Conservation (phyloP, 2,797 vertebrate species). For the Rhinophrynus dorsalis region DNA sequence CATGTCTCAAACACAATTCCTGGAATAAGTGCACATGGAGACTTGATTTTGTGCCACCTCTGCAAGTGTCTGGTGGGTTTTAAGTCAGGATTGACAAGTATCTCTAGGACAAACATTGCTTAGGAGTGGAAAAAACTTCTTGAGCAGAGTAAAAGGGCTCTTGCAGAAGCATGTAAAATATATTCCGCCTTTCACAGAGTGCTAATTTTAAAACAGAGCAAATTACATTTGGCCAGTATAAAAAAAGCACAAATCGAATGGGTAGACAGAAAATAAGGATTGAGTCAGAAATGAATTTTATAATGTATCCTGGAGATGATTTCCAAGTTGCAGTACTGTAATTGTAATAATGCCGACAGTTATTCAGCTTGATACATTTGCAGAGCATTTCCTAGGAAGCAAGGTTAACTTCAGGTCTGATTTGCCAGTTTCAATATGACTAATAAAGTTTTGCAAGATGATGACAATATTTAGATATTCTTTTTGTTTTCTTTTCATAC, state of each 20-base stretch:
- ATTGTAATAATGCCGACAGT: background rate
- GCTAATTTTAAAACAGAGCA: background rate
- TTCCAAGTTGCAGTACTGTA: background rate
- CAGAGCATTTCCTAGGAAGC: background rate
- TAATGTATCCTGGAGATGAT: conserved; percentile 3
- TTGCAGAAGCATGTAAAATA: background rate
- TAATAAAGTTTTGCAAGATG: background rate
- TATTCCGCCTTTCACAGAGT: background rate
- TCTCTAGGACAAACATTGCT: background rate
- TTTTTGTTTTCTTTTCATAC: background rate
- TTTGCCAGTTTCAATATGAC: background rate
- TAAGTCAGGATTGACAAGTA: conserved; percentile 23
- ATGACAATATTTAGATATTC: background rate
- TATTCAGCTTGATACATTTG: conserved; percentile 6
- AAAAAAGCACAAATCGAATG: background rate
- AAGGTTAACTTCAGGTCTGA: conserved; percentile 3
- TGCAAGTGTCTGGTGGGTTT: conserved; percentile 28
- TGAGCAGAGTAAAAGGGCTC: background rate
- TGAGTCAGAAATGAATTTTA: background rate
- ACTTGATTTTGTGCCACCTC: conserved; percentile 34
- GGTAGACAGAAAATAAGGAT: conserved; percentile 3
- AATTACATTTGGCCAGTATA: background rate
- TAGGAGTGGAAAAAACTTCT: background rate
- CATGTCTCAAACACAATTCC: conserved; percentile 39
- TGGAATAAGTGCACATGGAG: conserved; percentile 38